These are phyloP conservation scores for Pecten maximus DNA, from an alignment of 2,888 invertebrate species.

Conservation along the genomic window DNA sequence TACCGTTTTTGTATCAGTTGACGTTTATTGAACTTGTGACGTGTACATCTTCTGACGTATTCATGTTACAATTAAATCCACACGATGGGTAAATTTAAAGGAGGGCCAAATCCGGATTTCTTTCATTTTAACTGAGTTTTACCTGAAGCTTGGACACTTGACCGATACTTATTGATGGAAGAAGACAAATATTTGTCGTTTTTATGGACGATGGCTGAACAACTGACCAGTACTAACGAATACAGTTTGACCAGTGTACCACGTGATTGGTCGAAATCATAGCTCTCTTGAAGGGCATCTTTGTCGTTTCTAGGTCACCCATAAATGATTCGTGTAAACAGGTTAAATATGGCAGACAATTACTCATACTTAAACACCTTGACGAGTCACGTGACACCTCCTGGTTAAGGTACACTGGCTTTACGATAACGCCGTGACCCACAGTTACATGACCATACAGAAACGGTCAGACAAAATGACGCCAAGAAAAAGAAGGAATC, in stretches of 20 bases:
- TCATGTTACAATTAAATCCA: too few species aligned
- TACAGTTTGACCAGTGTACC: not conserved
- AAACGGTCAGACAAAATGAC: not conserved
- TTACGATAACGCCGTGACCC: not conserved
- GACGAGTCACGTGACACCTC: not conserved
- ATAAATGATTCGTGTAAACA: not conserved
- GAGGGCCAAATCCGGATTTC: too few species aligned
- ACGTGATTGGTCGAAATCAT: not conserved
- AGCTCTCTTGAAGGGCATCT: not conserved
- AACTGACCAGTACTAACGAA: not conserved
- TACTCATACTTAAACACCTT: not conserved
- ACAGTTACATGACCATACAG: not conserved
- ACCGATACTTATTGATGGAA: too few species aligned
- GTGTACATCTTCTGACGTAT: too few species aligned
- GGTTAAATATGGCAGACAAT: not conserved
- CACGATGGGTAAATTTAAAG: too few species aligned
- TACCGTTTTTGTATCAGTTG: too few species aligned
- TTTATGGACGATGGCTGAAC: not conserved
- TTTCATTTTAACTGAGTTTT: too few species aligned
- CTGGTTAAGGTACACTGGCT: not conserved
- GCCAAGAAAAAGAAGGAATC: too few species aligned
- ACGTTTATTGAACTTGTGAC: too few species aligned
- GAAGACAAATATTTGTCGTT: too few species aligned
- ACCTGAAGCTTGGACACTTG: too few species aligned
- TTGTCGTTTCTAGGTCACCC: not conserved